These are phyloP conservation scores for Lepidurus couesii DNA, from an alignment of 1,140 invertebrate genomes.

Conservation along the genomic window DNA sequence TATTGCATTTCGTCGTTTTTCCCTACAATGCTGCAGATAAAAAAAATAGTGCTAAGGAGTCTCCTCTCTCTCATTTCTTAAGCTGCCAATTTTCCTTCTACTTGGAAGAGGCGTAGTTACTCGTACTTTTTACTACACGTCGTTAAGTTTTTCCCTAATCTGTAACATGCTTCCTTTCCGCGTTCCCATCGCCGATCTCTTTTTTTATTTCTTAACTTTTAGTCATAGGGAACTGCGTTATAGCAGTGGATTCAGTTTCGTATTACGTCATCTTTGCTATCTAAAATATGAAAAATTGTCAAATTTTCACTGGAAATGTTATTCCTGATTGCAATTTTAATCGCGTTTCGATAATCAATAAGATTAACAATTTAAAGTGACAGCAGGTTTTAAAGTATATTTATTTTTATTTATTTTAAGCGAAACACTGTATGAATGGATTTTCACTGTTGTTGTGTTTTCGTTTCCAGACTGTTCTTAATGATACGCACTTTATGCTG, in stretches of 20 bases:
- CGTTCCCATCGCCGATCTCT: neutral
- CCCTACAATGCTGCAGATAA: no score
- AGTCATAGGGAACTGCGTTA: neutral
- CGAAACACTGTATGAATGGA: neutral
- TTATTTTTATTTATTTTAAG: neutral
- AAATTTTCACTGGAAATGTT: no score
- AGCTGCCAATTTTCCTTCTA: neutral
- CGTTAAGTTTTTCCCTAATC: neutral
- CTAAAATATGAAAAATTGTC: no score
- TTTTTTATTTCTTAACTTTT: neutral
- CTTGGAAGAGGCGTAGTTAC: neutral
- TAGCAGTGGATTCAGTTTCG: no score
- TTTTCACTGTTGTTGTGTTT: slow-evolving; percentile 15
- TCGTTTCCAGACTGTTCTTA: slow-evolving; percentile 51
- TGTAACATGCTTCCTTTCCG: neutral
- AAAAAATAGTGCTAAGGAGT: no score
- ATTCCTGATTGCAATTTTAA: neutral
- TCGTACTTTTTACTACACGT: neutral
- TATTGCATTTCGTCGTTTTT: no score
- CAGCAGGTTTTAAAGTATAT: neutral
- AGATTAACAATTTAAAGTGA: neutral
- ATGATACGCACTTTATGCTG: slow-evolving; percentile 78
- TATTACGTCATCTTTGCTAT: no score
- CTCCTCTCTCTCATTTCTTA: neutral
- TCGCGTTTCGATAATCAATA: neutral